Evolutionary conservation across 1,140 invertebrate species (phyloP), one percentile per base, ranked within the genome.

Genomic region (Phortica variegata): DNA sequence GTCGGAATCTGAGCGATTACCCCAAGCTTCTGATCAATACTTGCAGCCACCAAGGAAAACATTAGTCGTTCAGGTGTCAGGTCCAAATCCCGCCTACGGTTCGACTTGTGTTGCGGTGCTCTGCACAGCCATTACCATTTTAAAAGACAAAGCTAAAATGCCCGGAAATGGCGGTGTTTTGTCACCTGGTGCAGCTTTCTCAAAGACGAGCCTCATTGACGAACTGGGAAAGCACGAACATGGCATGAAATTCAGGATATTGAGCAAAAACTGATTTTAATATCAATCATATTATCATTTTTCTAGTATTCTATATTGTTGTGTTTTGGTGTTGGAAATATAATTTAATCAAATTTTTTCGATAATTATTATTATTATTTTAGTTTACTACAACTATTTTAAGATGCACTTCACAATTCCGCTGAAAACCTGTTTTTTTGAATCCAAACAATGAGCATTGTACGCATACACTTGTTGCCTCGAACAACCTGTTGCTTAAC

Each of bases 61-160:
- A 44, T 73, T 91, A 26, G 78, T 83, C 20, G 85, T 83, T 1
- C 84, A 79, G 79, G 77, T 84, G 15, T 70, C 73, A 8, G 83
- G 81, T 12, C 57, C 56, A 47, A 87, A 92, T 78, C 85, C 89
- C 12, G 91, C 85, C 16, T 96, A 95, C 79, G 84, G 88, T 7
- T 81, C 84, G 1, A 94, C 92, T 3, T 84, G 84, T 26, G 82
- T 81, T 16, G 79, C 80, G 46, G 61, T 91, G 48, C 60, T 93
- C 6, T 78, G 85, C 46, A 79, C 84, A 47, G 92, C 84, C 2
- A 49, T 91, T 37, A 87, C 82, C 10, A 78, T 95, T 49, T 76
- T 95, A 2, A 83, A 83, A 36, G 89, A 95, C 73, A 73, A 65
- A 33, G 78, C 87, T 31, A 87, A 87, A 61, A 82, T 94, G 77